Evolutionary conservation across 2,888 invertebrate species (phyloP).

Genomic region (Glyphotaelius pellucidus): DNA sequence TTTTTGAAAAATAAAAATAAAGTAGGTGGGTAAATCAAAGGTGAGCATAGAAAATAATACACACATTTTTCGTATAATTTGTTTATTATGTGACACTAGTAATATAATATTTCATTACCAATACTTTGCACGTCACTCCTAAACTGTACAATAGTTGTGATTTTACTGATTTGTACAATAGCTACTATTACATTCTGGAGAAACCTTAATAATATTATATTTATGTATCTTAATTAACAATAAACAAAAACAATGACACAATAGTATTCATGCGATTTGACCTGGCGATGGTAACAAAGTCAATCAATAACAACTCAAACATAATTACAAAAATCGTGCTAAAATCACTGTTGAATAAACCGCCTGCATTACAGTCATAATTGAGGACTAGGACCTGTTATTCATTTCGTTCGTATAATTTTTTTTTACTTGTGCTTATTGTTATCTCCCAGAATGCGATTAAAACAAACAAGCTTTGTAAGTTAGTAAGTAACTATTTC

Average conservation of each 20-base stretch:
- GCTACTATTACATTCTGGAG: not conserved
- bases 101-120: not conserved
- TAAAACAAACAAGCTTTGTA: not conserved
- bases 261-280: not conserved
- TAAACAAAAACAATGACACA: not conserved
- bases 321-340: too few relatives aligned
- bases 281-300: not conserved
- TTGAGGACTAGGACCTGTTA: not conserved
- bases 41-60: not conserved
- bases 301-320: too few relatives aligned
- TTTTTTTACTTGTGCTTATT: not conserved
- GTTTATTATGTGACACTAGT: not conserved
- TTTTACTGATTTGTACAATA: constrained; percentile 12
- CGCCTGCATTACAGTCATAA: not conserved
- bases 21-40: not conserved
- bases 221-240: not conserved
- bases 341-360: not conserved
- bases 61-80: not conserved
- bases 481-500: not conserved
- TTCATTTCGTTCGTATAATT: not conserved
- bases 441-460: not conserved
- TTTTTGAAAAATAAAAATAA: too few relatives aligned
- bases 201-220: not conserved
- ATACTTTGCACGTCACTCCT: constrained; percentile 2
- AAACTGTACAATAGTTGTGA: constrained; percentile 12